phyloP scores from a whole-genome alignment of 2,888 invertebrate genomes.

The Auanema sp. region DNA sequence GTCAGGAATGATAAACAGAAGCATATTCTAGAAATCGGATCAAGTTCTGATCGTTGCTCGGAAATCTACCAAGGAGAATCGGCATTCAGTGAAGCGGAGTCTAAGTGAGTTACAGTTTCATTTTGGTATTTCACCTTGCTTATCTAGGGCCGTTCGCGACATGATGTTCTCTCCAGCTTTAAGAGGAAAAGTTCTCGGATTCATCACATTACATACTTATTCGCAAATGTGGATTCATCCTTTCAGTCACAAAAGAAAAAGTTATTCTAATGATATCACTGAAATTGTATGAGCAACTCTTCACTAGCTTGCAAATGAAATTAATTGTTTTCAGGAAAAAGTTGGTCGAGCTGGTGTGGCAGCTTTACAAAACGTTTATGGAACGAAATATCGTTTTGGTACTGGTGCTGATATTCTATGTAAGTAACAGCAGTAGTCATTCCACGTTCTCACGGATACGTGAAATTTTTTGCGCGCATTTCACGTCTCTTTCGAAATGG shows the following conservation, averaged over 20 bases:
- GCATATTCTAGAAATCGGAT: constrained; percentile 49
- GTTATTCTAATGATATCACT: constrained; percentile 58
- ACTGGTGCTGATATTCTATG: constrained; percentile 64
- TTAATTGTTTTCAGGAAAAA: constrained; percentile 52
- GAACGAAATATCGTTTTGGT: constrained; percentile 61
- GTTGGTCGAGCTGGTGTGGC: constrained; percentile 55
- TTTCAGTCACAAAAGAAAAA: constrained; percentile 53
- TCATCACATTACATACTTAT: constrained; percentile 64
- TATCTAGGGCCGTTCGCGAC: constrained; percentile 57
- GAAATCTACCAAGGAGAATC: constrained; percentile 60
- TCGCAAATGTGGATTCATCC: constrained; percentile 64
- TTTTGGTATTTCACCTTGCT: background rate
- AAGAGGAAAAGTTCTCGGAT: constrained; percentile 58
- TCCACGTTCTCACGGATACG: background rate
- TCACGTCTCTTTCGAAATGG: background rate
- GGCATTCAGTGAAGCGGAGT: constrained; percentile 61
- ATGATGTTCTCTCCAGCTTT: constrained; percentile 52
- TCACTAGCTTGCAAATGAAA: no score
- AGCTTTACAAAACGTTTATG: constrained; percentile 58
- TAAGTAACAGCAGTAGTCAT: constrained; percentile 20
- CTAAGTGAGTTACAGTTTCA: constrained; percentile 26
- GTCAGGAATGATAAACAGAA: no score
- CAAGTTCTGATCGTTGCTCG: constrained; percentile 57
- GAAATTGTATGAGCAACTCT: no score
- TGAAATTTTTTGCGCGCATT: background rate